Conservation (phyloP, 2,113 vertebrate genomes). For the Neodontobutis hainanensis region DNA sequence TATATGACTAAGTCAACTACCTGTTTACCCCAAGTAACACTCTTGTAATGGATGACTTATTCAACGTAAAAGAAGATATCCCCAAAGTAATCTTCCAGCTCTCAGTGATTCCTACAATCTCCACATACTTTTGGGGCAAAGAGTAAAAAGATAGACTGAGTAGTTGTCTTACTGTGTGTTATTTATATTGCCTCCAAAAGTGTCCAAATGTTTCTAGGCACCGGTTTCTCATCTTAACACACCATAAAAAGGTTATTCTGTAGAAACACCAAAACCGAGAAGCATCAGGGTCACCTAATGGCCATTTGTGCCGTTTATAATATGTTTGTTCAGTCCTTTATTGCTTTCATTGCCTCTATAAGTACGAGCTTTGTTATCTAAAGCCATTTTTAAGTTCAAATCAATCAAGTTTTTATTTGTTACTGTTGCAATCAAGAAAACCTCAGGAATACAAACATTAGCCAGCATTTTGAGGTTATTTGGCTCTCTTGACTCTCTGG, state of each 20-base stretch:
- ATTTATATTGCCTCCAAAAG: no score
- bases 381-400: neutral
- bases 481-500: neutral
- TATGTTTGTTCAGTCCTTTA: neutral
- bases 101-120: no score
- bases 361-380: neutral
- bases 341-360: neutral
- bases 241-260: neutral
- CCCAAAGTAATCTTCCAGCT: no score
- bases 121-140: no score
- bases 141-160: no score
- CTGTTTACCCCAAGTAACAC: neutral
- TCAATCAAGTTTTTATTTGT: neutral
- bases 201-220: neutral
- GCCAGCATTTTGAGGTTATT: slow-evolving; percentile 11
- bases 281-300: neutral
- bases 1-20: neutral
- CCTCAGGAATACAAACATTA: neutral
- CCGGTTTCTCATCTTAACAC: neutral
- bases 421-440: neutral
- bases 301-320: neutral
- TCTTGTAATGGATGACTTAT: neutral
- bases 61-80: no score
- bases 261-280: neutral
- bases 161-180: no score